Conservation (phyloP, 2,888 invertebrate genomes). For the Mellilla xanthometata region DNA sequence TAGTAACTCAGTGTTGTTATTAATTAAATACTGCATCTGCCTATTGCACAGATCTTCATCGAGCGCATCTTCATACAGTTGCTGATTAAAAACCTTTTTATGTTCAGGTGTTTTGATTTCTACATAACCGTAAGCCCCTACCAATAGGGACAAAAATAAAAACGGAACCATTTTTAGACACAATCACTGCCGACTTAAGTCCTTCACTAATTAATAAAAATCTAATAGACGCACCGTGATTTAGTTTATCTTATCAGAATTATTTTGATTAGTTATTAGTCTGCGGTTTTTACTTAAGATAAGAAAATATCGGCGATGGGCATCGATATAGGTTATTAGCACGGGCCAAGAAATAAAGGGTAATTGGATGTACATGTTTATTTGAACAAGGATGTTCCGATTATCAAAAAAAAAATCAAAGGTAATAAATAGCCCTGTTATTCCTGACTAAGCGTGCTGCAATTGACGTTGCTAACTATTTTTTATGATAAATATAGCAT, state of each 20-base stretch:
- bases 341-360: too few species aligned
- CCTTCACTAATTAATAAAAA: conserved; percentile 3
- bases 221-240: conserved; percentile 21
- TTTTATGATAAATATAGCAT: too few species aligned
- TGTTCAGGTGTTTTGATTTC: conserved; percentile 33
- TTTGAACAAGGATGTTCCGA: too few species aligned
- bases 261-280: neutral
- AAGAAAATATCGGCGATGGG: too few species aligned
- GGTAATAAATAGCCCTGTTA: too few species aligned
- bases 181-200: neutral
- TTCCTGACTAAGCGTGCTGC: too few species aligned
- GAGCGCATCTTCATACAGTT: conserved; percentile 54
- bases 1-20: conserved; percentile 39
- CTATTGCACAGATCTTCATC: conserved; percentile 52
- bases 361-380: too few species aligned
- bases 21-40: conserved; percentile 48
- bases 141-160: conserved; percentile 17
- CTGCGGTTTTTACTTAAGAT: too few species aligned
- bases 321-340: too few species aligned
- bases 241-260: conserved; percentile 24
- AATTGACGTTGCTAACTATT: too few species aligned
- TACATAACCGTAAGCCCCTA: conserved; percentile 26
- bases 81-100: conserved; percentile 48
- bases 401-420: too few species aligned
- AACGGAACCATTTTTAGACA: conserved; percentile 15